Percentiles rank a stretch among this genome's conserved stretches.
Evolutionary conservation across 2,888 invertebrate species (phyloP).

Genomic region (Trachelus iudaicus): DNA sequence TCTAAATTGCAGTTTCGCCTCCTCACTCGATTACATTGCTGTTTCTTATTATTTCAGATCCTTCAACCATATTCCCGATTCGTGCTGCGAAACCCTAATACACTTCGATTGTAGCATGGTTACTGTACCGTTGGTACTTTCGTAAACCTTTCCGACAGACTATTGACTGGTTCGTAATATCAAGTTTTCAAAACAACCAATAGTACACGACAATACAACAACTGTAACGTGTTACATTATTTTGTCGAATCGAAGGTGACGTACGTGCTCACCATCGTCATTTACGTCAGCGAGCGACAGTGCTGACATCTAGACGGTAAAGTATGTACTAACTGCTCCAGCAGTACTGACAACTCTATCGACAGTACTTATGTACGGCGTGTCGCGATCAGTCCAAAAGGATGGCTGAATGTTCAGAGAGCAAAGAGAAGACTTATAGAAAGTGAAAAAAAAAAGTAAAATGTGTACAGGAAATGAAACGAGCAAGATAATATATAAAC

Average conservation of each 20-base stretch:
- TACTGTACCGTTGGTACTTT: not conserved
- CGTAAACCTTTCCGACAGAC: not conserved
- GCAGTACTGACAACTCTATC: not conserved
- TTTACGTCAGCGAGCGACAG: not conserved
- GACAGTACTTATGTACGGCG: not conserved
- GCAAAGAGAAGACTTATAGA: not conserved
- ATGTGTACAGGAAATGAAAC: not conserved
- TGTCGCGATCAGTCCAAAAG: not conserved
- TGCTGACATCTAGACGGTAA: not conserved
- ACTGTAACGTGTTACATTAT: not conserved
- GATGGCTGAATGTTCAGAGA: not conserved
- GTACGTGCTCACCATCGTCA: not conserved
- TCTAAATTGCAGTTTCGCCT: not conserved
- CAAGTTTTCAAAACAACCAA: not conserved
- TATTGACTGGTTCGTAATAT: not conserved
- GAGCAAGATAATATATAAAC: not conserved
- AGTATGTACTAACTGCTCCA: not conserved
- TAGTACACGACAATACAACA: not conserved
- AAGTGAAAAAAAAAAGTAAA: not conserved
- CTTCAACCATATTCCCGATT: not conserved
- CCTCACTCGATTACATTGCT: too few species aligned
- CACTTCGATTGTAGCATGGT: not conserved
- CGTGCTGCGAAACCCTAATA: not conserved
- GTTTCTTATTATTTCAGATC: too few species aligned
- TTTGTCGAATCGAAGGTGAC: not conserved